A percentile compares a stretch with the other conserved stretches of the same genome.
Evolutionary conservation across 2,888 invertebrate genomes (phyloP).

Genomic region (Pelosia muscerda): DNA sequence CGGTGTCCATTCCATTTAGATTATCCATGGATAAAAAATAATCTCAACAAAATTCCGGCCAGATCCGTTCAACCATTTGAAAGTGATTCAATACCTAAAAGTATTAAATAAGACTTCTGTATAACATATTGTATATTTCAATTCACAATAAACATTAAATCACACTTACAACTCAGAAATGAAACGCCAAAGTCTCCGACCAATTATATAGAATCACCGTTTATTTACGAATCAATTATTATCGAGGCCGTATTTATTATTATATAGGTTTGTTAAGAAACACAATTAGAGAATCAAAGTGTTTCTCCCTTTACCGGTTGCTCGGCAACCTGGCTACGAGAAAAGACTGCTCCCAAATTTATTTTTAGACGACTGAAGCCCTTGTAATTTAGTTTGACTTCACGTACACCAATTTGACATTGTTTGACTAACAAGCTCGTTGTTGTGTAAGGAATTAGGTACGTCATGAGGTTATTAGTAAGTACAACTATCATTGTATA

Average conservation of each 20-base stretch:
- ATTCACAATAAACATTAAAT: no score
- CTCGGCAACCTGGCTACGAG: background rate
- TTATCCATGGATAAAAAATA: no score
- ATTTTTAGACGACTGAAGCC: background rate
- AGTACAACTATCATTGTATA: no score
- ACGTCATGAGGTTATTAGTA: background rate
- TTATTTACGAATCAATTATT: background rate
- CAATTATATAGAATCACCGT: background rate
- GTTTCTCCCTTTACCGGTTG: background rate
- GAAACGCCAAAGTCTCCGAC: no score
- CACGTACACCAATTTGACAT: background rate
- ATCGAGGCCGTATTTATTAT: background rate
- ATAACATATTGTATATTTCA: no score
- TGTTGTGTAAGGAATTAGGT: background rate
- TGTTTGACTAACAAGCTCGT: background rate
- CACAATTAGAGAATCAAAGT: background rate
- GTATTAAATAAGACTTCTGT: no score
- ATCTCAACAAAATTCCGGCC: no score
- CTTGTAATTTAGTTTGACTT: background rate
- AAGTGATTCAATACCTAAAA: no score
- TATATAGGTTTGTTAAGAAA: background rate
- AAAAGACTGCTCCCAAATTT: background rate
- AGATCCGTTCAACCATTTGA: no score
- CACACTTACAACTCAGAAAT: no score
- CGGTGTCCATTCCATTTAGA: no score